Conservation (phyloP, 2,888 invertebrate species). For the Leucania comma region DNA sequence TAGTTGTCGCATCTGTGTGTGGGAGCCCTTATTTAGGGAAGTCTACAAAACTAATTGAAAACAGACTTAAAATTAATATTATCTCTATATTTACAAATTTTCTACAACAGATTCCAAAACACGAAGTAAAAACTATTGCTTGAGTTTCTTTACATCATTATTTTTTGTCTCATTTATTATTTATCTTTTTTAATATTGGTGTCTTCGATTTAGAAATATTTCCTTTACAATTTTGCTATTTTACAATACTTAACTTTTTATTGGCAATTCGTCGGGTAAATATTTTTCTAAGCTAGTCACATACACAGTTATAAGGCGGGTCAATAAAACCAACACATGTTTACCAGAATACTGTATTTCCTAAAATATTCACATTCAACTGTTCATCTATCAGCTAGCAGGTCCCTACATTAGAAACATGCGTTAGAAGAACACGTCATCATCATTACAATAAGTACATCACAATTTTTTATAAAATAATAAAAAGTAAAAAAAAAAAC, state of each 20-base stretch:
- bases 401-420: conserved; percentile 86
- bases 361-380: conserved; percentile 81
- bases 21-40: neutral
- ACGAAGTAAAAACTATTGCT: conserved; percentile 49
- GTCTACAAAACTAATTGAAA: conserved; percentile 12
- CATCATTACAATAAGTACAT: conserved; percentile 77
- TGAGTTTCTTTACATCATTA: conserved; percentile 37
- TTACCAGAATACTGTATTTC: conserved; percentile 86
- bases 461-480: conserved; percentile 72
- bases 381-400: conserved; percentile 79
- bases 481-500: conserved; percentile 63
- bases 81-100: conserved; percentile 47
- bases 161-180: conserved; percentile 17
- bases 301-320: conserved; percentile 55
- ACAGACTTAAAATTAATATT: conserved; percentile 35
- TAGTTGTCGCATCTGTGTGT: conserved; percentile 3
- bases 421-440: conserved; percentile 76
- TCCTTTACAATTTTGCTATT: conserved; percentile 38
- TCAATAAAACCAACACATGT: conserved; percentile 61
- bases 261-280: conserved; percentile 48
- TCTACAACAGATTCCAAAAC: conserved; percentile 42
- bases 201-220: conserved; percentile 24
- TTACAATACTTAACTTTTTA: conserved; percentile 39
- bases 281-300: conserved; percentile 48
- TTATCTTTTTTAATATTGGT: conserved; percentile 15